phyloP scores from a whole-genome alignment of 2,888 invertebrate species.

The Diploptera punctata region DNA sequence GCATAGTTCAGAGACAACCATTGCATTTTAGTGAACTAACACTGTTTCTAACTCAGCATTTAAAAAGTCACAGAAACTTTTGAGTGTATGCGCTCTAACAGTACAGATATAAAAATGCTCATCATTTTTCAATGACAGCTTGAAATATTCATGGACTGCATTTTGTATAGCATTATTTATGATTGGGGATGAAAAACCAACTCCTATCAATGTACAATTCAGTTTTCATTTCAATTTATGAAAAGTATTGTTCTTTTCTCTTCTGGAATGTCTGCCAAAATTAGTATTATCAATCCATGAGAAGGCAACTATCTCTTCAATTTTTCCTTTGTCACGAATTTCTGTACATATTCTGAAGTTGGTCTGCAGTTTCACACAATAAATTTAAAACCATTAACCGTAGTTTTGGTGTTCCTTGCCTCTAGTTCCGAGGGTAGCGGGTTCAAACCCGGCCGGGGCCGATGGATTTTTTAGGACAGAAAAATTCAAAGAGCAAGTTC shows the following conservation, averaged over 20 bases:
- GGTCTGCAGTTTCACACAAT: too few relatives aligned
- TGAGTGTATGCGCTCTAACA: background rate
- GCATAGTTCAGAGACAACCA: constrained; percentile 44
- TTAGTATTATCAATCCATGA: background rate
- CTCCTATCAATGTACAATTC: background rate
- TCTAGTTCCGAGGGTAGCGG: too few relatives aligned
- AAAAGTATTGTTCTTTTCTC: background rate
- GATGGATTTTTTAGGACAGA: too few relatives aligned
- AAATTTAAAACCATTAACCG: too few relatives aligned
- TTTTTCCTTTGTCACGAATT: too few relatives aligned
- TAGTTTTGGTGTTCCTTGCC: too few relatives aligned
- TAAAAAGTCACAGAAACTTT: constrained; percentile 4
- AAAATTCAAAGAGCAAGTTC: too few relatives aligned
- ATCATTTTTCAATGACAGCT: constrained; percentile 43
- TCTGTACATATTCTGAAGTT: too few relatives aligned
- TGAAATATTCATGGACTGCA: constrained; percentile 38
- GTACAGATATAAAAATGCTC: constrained; percentile 36
- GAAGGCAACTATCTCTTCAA: too few relatives aligned
- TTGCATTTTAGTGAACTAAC: constrained; percentile 43
- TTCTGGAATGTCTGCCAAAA: background rate
- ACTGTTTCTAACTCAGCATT: constrained; percentile 36
- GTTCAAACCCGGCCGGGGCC: too few relatives aligned
- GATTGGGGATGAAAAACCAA: background rate
- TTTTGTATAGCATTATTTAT: background rate
- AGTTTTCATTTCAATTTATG: background rate